Conservation (phyloP, 2,888 invertebrate genomes). For the Helleia helle region DNA sequence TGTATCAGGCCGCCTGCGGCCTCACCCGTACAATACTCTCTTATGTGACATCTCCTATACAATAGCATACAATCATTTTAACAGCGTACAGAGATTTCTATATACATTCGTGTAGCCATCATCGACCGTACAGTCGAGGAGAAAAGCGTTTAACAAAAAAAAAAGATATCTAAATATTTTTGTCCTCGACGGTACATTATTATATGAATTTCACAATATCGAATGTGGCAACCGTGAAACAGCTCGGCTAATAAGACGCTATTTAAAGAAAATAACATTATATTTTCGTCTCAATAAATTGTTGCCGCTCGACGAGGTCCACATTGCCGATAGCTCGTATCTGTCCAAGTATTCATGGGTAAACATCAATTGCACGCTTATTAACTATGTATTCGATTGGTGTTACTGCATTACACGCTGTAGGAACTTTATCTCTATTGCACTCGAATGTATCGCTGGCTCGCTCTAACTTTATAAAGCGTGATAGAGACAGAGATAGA, state of each 20-base stretch:
- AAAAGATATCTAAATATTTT: conserved; percentile 1
- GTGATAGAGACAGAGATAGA: conserved; percentile 8
- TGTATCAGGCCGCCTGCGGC: conserved; percentile 9
- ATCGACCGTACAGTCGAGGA: neutral
- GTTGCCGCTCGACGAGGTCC: too few species aligned
- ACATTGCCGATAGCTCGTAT: neutral
- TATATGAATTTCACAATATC: neutral
- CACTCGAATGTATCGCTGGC: conserved; percentile 18
- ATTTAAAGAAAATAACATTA: too few species aligned
- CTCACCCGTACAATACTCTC: conserved; percentile 10
- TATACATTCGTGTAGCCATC: conserved; percentile 7
- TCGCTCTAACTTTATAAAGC: conserved; percentile 12
- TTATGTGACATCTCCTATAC: conserved; percentile 8
- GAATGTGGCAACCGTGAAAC: neutral
- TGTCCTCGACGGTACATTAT: neutral
- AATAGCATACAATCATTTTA: conserved; percentile 10
- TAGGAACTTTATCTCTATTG: conserved; percentile 24
- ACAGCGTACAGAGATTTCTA: conserved; percentile 6
- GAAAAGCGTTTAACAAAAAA: conserved; percentile 1
- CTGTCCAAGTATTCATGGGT: neutral
- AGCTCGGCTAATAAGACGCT: neutral
- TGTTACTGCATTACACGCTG: conserved; percentile 17
- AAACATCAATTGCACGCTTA: conserved; percentile 9
- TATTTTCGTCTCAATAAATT: neutral
- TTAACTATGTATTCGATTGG: conserved; percentile 15